Percentiles rank a stretch among this genome's conserved stretches.
Evolutionary conservation across 2,888 invertebrate species (phyloP).

Genomic region (Nasonovia ribisnigri): DNA sequence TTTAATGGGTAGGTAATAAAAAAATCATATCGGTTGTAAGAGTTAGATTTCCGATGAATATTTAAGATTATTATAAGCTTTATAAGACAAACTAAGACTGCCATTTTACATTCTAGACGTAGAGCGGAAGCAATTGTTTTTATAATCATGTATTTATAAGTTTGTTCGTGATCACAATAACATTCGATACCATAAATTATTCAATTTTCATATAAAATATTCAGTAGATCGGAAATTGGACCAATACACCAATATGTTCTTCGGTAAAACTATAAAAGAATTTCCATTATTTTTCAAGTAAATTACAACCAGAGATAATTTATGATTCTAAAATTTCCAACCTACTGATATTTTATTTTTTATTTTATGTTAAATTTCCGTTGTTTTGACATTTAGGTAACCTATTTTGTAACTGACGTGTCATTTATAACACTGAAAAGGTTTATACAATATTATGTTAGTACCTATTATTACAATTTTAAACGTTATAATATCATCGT

Average conservation of each 20-base stretch:
- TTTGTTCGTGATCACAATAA: neutral
- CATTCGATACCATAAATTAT: neutral
- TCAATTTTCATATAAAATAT: neutral
- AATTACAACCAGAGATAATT: constrained; percentile 2
- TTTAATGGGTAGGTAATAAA: neutral
- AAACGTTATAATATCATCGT: neutral
- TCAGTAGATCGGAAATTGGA: constrained; percentile 22
- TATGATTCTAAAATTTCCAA: neutral
- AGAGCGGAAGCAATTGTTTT: neutral
- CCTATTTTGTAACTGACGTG: constrained; percentile 5
- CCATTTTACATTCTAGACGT: neutral
- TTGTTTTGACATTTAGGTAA: neutral
- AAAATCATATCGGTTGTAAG: neutral
- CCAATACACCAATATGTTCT: constrained; percentile 20
- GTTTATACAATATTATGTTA: neutral
- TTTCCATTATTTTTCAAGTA: constrained; percentile 1
- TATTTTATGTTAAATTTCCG: constrained; percentile 28
- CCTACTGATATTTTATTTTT: neutral
- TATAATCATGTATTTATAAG: constrained; percentile 18
- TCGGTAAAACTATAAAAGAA: neutral
- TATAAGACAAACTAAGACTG: neutral
- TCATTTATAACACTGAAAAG: constrained; percentile 10
- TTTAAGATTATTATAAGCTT: neutral
- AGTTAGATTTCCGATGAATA: neutral
- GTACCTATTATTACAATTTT: neutral